A percentile compares a stretch with the other conserved stretches of the same genome.
Conservation (phyloP, 1,140 invertebrate species). For the Heliconius congener region DNA sequence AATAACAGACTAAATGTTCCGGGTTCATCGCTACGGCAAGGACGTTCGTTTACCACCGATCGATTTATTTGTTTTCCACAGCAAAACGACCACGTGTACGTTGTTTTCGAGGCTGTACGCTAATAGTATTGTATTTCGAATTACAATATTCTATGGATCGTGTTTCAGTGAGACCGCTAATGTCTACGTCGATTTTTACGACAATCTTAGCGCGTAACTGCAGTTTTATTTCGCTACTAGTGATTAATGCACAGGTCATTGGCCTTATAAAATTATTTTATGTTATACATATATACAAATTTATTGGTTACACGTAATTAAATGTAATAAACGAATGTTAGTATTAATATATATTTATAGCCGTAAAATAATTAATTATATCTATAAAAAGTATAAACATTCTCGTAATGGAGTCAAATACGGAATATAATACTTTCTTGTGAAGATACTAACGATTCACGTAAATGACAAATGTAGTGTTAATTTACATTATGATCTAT, state of each 20-base stretch:
- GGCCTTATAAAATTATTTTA: constrained; percentile 6
- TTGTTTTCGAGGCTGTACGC: constrained; percentile 24
- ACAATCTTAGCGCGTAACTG: constrained; percentile 13
- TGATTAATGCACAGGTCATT: constrained; percentile 32
- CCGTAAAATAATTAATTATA: too few species aligned
- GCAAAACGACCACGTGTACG: constrained; percentile 52
- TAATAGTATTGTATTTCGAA: constrained; percentile 21
- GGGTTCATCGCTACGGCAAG: constrained; percentile 68
- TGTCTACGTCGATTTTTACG: background rate
- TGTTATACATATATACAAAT: background rate
- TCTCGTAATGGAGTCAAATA: too few species aligned
- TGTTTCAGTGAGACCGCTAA: constrained; percentile 12
- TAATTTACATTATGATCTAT: too few species aligned
- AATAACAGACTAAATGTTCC: constrained; percentile 55
- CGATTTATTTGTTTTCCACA: constrained; percentile 50
- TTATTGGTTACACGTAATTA: too few species aligned
- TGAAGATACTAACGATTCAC: background rate
- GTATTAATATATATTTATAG: background rate
- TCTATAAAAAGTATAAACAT: too few species aligned
- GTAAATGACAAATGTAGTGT: background rate
- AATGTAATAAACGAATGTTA: background rate
- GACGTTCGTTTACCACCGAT: constrained; percentile 55
- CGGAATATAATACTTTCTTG: background rate
- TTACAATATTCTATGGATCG: constrained; percentile 2
- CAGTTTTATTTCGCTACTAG: constrained; percentile 36